phyloP scores from a whole-genome alignment of 2,888 invertebrate genomes.

The Diaphora mendica region DNA sequence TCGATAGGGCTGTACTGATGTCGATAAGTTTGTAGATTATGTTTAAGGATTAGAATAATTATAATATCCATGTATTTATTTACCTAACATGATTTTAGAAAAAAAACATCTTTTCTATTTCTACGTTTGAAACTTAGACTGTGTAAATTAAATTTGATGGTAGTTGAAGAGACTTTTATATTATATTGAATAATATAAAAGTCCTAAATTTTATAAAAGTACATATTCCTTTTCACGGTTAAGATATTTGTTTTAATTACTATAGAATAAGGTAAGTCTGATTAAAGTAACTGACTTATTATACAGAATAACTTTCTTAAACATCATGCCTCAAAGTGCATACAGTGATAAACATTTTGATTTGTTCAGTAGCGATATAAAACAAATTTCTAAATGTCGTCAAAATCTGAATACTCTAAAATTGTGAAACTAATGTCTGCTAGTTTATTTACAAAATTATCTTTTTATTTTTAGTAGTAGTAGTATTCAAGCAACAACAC shows the following conservation, averaged over 20 bases:
- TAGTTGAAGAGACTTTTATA: neutral
- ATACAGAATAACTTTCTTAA: too few species aligned
- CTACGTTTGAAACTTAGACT: neutral
- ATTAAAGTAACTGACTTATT: too few species aligned
- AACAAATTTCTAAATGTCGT: neutral
- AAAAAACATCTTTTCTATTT: neutral
- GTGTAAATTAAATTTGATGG: neutral
- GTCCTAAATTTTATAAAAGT: too few species aligned
- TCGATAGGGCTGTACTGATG: conserved; percentile 53
- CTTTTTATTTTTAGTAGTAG: conserved; percentile 30
- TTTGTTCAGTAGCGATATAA: neutral
- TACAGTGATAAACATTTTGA: neutral
- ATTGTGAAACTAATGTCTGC: neutral
- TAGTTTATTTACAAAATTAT: conserved; percentile 14
- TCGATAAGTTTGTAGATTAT: conserved; percentile 56
- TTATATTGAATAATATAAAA: neutral
- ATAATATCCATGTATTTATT: neutral
- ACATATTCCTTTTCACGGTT: neutral
- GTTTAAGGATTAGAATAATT: conserved; percentile 13
- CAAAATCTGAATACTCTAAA: neutral
- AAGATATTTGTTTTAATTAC: neutral
- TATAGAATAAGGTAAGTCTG: too few species aligned
- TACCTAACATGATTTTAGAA: neutral
- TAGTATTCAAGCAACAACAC: conserved; percentile 18
- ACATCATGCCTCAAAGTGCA: too few species aligned